Evolutionary conservation across 2,113 vertebrate species (phyloP).

Genomic region (Bambusicola thoracicus): DNA sequence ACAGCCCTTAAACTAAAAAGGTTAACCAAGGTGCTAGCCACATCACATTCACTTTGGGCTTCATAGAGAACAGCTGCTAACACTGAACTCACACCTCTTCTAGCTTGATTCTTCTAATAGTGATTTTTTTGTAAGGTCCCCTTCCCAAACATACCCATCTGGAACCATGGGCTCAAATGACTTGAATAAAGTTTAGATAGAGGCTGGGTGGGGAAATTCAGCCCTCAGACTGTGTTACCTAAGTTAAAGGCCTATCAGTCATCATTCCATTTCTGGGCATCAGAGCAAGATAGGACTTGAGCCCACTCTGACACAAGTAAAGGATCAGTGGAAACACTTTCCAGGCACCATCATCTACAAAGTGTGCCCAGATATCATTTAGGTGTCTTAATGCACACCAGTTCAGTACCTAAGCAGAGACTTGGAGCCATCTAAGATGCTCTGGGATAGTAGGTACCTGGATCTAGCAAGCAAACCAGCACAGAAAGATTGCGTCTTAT

Average conservation of each 20-base stretch:
- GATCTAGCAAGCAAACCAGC: background rate
- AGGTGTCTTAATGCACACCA: background rate
- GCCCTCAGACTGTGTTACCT: background rate
- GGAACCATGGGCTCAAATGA: background rate
- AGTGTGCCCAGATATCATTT: background rate
- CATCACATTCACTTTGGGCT: background rate
- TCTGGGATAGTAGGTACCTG: background rate
- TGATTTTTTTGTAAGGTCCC: background rate
- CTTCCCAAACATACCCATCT: background rate
- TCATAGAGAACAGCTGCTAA: background rate
- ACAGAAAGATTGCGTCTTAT: background rate
- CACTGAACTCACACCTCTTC: accelerated
- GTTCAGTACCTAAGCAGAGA: background rate
- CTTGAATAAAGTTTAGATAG: background rate
- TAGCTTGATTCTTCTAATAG: too few relatives aligned
- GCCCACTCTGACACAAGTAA: background rate
- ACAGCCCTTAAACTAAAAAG: too few relatives aligned
- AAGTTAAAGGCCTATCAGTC: background rate
- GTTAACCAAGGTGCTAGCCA: background rate
- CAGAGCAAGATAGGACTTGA: too few relatives aligned
- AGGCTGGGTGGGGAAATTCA: background rate
- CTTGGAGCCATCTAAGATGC: background rate
- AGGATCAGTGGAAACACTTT: background rate
- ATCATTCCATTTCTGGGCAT: background rate
- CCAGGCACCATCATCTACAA: background rate